These are phyloP conservation scores for Hylaea fasciaria DNA, from an alignment of 2,888 invertebrate genomes.

Conservation along the genomic window DNA sequence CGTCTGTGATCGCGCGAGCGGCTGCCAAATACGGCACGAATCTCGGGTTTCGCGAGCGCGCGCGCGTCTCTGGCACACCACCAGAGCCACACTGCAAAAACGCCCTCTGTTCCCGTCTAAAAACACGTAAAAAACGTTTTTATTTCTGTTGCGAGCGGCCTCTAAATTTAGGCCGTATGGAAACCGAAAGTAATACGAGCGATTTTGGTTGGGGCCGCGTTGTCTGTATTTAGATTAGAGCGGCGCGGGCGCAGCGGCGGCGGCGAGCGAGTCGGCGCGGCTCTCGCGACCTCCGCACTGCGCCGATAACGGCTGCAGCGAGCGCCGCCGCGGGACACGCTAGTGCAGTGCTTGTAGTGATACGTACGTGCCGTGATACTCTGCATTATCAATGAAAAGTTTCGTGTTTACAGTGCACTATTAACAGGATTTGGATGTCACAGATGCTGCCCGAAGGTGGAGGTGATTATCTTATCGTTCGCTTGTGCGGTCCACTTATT, in stretches of 20 bases:
- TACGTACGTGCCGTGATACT: slow-evolving; percentile 33
- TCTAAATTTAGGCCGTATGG: slow-evolving; percentile 84
- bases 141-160: slow-evolving; percentile 82
- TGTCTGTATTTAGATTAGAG: slow-evolving; percentile 83
- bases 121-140: slow-evolving; percentile 83
- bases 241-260: slow-evolving; percentile 59
- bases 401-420: slow-evolving; percentile 52
- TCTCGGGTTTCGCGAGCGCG: slow-evolving; percentile 78
- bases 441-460: slow-evolving; percentile 79
- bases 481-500: slow-evolving; percentile 7
- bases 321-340: slow-evolving; percentile 43
- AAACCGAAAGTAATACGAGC: slow-evolving; percentile 82
- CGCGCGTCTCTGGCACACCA: slow-evolving; percentile 67
- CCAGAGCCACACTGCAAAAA: slow-evolving; percentile 69
- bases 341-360: slow-evolving; percentile 33
- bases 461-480: slow-evolving; percentile 66
- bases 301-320: slow-evolving; percentile 40
- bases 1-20: slow-evolving; percentile 69
- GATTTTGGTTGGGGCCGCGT: slow-evolving; percentile 80
- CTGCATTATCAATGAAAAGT: slow-evolving; percentile 53
- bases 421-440: slow-evolving; percentile 74
- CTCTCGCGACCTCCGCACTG: slow-evolving; percentile 37
- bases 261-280: slow-evolving; percentile 42
- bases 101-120: slow-evolving; percentile 77
- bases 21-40: slow-evolving; percentile 82